These are phyloP conservation scores for Rhopalosiphum maidis DNA, from an alignment of 1,140 invertebrate genomes.

Conservation along the genomic window DNA sequence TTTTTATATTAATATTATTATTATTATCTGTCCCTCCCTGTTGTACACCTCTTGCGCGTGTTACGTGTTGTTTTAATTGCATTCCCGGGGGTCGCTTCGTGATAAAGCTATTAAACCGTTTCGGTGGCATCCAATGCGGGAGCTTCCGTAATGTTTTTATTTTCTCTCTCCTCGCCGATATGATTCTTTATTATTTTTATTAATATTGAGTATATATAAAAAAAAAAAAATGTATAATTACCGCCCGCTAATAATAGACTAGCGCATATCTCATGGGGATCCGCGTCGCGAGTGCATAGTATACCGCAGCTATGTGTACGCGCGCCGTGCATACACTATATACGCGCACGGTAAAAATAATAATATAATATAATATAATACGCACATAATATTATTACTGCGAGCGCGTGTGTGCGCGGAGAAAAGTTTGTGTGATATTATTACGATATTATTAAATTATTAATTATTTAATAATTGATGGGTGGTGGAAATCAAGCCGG, in stretches of 20 bases:
- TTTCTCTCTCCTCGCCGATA: background rate
- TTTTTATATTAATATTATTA: slow-evolving; percentile 36
- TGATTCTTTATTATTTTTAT: slow-evolving; percentile 15
- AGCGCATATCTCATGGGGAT: background rate
- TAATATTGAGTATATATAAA: background rate
- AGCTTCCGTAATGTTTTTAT: slow-evolving; percentile 29
- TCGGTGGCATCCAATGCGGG: background rate
- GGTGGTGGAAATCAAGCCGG: background rate
- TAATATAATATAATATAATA: background rate
- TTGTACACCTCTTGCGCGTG: slow-evolving; percentile 17
- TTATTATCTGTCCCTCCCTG: slow-evolving; percentile 12
- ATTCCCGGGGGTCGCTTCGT: slow-evolving; percentile 23
- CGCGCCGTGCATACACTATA: too few species aligned
- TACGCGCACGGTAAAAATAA: background rate
- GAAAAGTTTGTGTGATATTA: background rate
- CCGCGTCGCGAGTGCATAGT: too few species aligned
- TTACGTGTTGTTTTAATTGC: slow-evolving; percentile 40
- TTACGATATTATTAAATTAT: background rate
- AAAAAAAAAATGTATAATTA: background rate
- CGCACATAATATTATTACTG: too few species aligned
- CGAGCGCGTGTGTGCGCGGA: too few species aligned
- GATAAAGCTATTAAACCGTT: slow-evolving; percentile 27
- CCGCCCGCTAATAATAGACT: background rate
- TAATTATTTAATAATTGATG: background rate
- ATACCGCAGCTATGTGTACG: too few species aligned